Evolutionary conservation across 2,113 vertebrate species (phyloP).

Genomic region (Trematocara zebra): DNA sequence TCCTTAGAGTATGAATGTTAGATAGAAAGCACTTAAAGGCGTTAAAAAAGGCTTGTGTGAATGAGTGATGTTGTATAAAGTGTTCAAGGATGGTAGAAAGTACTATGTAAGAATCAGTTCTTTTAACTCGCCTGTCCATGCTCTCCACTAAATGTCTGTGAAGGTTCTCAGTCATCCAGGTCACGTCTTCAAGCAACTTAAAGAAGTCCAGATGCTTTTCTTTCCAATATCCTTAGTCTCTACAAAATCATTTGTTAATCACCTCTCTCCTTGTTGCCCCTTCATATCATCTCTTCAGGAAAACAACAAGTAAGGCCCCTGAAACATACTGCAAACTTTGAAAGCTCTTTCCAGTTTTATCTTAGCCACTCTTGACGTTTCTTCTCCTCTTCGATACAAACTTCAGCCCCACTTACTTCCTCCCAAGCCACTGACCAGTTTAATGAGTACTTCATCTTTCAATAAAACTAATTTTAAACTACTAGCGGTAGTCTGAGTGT

Average conservation of each 20-base stretch:
- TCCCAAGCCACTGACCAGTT: background rate
- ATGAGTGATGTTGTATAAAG: background rate
- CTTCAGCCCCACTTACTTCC: background rate
- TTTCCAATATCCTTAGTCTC: background rate
- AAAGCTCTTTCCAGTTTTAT: background rate
- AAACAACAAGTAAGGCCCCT: background rate
- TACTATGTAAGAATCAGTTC: background rate
- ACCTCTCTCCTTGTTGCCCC: background rate
- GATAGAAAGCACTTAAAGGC: background rate
- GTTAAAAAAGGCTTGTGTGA: background rate
- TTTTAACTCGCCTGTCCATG: background rate
- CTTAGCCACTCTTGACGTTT: background rate
- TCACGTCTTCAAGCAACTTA: background rate
- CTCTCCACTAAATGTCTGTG: background rate
- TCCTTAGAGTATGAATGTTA: background rate
- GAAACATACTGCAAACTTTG: background rate
- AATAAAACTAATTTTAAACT: background rate
- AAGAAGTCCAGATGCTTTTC: background rate
- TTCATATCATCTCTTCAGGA: background rate
- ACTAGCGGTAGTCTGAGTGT: fast-evolving
- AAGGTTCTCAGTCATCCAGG: background rate
- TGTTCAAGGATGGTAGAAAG: background rate
- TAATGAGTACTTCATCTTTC: background rate
- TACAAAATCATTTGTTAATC: background rate
- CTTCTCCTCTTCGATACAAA: background rate